Conservation (phyloP, 2,113 vertebrate genomes). For the Onychorhynchus coronatus region DNA sequence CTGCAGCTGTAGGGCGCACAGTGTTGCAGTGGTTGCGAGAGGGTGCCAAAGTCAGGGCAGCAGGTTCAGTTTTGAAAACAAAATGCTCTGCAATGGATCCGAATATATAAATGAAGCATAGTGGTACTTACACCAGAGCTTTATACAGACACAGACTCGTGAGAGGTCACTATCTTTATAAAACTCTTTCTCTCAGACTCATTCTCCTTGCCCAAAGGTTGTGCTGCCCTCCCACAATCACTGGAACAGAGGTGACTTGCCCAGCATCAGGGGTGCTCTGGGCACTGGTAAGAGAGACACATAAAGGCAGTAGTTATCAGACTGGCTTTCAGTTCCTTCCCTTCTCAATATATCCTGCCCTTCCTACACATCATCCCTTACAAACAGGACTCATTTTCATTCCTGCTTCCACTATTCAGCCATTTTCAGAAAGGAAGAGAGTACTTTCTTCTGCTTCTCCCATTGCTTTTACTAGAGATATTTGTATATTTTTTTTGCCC, state of each 20-base stretch:
- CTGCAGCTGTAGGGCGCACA: background rate
- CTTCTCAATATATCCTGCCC: background rate
- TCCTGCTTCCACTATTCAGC: background rate
- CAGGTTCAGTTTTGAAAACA: background rate
- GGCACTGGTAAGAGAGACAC: rapidly evolving
- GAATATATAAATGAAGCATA: background rate
- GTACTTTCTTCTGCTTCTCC: background rate
- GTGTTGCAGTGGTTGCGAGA: background rate
- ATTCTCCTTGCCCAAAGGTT: background rate
- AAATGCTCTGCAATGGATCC: background rate
- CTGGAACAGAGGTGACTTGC: background rate
- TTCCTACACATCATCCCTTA: background rate
- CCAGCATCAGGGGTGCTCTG: background rate
- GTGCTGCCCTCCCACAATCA: background rate
- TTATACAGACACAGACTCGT: background rate
- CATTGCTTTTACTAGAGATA: background rate
- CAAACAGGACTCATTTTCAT: background rate
- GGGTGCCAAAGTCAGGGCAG: background rate
- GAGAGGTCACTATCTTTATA: background rate
- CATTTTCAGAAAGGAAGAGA: background rate
- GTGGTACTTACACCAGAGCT: background rate
- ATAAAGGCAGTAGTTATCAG: background rate
- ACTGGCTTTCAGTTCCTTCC: background rate
- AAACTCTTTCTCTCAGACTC: background rate
- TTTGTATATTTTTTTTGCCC: background rate